A percentile compares a stretch with the other conserved stretches of the same genome.
Conservation (phyloP, 2,113 vertebrate species). For the Rana temporaria region DNA sequence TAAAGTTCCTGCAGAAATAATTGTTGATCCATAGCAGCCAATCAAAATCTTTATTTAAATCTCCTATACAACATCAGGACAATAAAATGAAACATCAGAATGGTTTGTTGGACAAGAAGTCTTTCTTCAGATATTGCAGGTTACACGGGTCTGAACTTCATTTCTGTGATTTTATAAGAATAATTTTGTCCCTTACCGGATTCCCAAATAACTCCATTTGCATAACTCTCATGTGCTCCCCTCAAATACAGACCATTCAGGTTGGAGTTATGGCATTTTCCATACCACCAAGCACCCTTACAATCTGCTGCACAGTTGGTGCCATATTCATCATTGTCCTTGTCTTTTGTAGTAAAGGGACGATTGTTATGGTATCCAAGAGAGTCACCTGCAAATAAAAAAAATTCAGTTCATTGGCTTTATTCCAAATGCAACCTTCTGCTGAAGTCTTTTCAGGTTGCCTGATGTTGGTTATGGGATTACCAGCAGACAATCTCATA, state of each 20-base stretch:
- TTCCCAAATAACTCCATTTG: slow-evolving; percentile 32
- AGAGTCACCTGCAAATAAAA: slow-evolving; percentile 28
- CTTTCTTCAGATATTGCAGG: not conserved
- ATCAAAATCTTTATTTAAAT: too few relatives aligned
- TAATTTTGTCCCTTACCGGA: slow-evolving; percentile 13
- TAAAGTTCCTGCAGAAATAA: too few relatives aligned
- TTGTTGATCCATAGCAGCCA: too few relatives aligned
- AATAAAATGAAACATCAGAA: too few relatives aligned
- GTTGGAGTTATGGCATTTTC: slow-evolving; percentile 31
- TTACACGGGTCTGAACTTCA: slow-evolving; percentile 40
- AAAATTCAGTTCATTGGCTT: not conserved
- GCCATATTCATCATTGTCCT: not conserved
- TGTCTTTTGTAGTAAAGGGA: slow-evolving; percentile 34
- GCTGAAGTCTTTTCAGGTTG: too few relatives aligned
- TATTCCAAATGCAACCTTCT: too few relatives aligned
- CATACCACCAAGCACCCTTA: slow-evolving; percentile 52
- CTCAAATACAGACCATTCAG: slow-evolving; percentile 37
- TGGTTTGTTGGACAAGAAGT: too few relatives aligned
- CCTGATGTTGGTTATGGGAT: too few relatives aligned
- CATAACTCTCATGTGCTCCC: slow-evolving; percentile 25
- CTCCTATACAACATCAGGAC: too few relatives aligned
- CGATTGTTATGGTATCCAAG: slow-evolving; percentile 34
- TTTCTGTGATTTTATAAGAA: slow-evolving; percentile 39
- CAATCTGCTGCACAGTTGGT: slow-evolving; percentile 12
- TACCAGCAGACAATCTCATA: too few relatives aligned